Conservation (phyloP, 2,797 vertebrate genomes). For the Harpagifer antarcticus region DNA sequence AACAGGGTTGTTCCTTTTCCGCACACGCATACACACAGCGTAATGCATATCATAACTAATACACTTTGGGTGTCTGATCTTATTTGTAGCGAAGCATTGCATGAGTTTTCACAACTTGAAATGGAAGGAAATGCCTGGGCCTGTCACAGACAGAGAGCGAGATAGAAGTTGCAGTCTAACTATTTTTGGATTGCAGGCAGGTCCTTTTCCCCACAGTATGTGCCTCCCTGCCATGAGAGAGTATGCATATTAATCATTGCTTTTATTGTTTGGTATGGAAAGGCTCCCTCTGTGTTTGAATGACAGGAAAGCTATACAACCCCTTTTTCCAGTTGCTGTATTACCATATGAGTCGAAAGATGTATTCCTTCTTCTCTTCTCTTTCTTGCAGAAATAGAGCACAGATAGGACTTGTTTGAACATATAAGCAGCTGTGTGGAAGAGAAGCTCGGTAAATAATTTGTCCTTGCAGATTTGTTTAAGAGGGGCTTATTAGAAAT, state of each 20-base stretch:
- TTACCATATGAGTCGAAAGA: constrained; percentile 55
- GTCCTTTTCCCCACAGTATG: constrained; percentile 55
- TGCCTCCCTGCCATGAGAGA: constrained; percentile 43
- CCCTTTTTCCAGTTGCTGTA: constrained; percentile 32
- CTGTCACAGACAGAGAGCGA: constrained; percentile 46
- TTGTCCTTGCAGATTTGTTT: constrained; percentile 47
- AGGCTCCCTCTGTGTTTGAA: constrained; percentile 55
- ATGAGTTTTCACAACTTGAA: constrained; percentile 59
- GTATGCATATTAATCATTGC: constrained; percentile 69
- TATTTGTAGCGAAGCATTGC: constrained; percentile 51
- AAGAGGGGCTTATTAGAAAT: constrained; percentile 30
- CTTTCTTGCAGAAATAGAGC: constrained; percentile 20
- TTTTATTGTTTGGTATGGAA: constrained; percentile 67
- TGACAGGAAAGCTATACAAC: constrained; percentile 55
- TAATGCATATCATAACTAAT: constrained; percentile 20
- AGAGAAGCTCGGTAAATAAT: constrained; percentile 30
- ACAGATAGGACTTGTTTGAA: constrained; percentile 43
- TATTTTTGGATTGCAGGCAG: constrained; percentile 74
- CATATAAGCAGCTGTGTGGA: constrained; percentile 45
- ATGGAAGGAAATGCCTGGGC: constrained; percentile 62
- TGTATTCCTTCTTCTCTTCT: background rate
- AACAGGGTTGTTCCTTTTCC: background rate
- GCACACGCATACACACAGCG: background rate
- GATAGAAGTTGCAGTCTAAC: constrained; percentile 51
- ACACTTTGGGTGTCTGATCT: constrained; percentile 31